phyloP scores from a whole-genome alignment of 2,113 vertebrate species.

The Sula dactylatra region DNA sequence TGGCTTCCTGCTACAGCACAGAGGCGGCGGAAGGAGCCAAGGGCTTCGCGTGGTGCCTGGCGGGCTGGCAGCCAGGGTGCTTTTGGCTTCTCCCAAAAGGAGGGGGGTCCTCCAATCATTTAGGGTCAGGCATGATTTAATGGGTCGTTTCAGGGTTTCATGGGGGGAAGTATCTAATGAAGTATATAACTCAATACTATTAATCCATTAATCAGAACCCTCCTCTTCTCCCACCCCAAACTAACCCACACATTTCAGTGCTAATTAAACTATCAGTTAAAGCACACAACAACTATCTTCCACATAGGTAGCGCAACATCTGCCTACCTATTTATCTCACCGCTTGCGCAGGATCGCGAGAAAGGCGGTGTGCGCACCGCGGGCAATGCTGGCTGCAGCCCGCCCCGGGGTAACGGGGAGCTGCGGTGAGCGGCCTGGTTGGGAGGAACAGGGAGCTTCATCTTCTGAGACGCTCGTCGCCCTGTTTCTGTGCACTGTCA shows the following conservation, averaged over 20 bases:
- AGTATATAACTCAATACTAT: neutral
- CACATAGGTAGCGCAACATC: neutral
- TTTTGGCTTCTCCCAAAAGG: neutral
- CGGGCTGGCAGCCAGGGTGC: neutral
- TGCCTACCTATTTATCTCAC: neutral
- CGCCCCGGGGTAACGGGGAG: rapidly evolving
- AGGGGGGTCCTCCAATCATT: neutral
- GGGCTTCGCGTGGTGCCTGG: neutral
- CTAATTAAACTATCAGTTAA: neutral
- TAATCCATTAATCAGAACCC: neutral
- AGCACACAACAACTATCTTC: neutral
- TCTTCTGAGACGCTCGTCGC: neutral
- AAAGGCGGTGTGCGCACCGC: rapidly evolving
- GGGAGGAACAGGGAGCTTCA: neutral
- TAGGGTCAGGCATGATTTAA: neutral
- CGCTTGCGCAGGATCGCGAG: rapidly evolving
- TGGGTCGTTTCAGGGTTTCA: neutral
- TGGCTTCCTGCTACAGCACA: neutral
- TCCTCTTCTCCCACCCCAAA: neutral
- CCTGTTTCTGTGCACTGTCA: rapidly evolving
- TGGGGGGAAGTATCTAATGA: neutral
- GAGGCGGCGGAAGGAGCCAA: neutral
- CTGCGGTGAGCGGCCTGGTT: rapidly evolving
- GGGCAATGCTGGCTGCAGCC: neutral
- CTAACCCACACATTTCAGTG: neutral